Evolutionary conservation across 2,797 vertebrate species (phyloP), one percentile per base, ranked within the genome.

Genomic region (Cetoscarus ocellatus): DNA sequence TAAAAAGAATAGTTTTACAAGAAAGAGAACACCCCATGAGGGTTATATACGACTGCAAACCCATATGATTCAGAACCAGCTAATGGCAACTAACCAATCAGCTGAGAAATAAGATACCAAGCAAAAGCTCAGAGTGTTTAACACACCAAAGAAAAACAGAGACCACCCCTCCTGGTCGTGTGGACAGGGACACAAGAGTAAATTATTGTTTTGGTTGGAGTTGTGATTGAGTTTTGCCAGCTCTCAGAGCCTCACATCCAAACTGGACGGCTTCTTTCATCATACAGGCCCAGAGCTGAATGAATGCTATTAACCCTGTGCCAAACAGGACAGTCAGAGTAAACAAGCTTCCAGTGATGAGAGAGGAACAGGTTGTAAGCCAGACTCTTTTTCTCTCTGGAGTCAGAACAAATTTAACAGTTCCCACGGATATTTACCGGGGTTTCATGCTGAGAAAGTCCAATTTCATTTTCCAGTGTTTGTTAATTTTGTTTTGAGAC

Each of bases 201-300:
- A 54, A 47, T 64, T 5, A 13, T 38, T 47, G 51, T 38, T 38
- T 47, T 39, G 52, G 35, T 48, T 48, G n/a, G 48, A 35, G 47
- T 9, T 10, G 4, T 15, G 63, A 14, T 8, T 19, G 12, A 55
- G 7, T 34, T 15, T 34, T 43, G 42, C 13, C 48, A 51, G 38
- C 17, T 15, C 14, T 35, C 17, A 43, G 7, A 34, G 47, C 5
- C 27, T 7, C 1, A 14, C 38, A 43, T 14, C 13, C 17, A 19
- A 55, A 55, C 34, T 27, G 17, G 13, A 17, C 34, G 55, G 43
- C 62, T 47, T 47, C 60, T 14, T 63, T 18, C 39, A 52, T 36
- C 59, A 49, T n/a, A 19, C 8, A 39, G 17, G 59, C 35, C 13
- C 58, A 50, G n/a, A 49, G 59, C 35, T 49, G 59, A 48, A 10